Evolutionary conservation across 1,140 invertebrate species (phyloP).

Genomic region (Augochlora pura): DNA sequence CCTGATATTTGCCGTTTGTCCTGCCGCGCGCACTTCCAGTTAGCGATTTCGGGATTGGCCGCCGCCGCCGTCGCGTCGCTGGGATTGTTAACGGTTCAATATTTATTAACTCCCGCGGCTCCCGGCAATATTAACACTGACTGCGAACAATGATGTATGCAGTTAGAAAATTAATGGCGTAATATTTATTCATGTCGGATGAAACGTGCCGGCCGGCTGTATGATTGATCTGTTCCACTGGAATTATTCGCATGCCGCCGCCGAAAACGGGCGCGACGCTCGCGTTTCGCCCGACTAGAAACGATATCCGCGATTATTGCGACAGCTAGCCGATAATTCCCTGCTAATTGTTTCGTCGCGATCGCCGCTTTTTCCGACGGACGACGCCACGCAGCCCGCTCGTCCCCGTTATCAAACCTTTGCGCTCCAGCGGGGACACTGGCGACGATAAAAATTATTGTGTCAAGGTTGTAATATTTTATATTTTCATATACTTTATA

Average conservation of each 20-base stretch:
- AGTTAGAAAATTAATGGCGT: constrained; percentile 14
- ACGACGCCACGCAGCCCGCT: no score
- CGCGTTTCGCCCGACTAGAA: neutral
- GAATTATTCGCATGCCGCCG: neutral
- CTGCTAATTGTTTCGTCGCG: neutral
- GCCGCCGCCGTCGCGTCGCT: neutral
- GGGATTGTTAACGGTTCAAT: constrained; percentile 25
- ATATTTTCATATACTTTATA: no score
- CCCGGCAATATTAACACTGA: neutral
- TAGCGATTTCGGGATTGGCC: constrained; percentile 13
- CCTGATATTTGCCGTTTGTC: neutral
- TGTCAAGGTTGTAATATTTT: no score
- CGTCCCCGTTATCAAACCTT: no score
- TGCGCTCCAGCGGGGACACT: no score
- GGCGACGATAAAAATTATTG: no score
- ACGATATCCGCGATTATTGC: no score
- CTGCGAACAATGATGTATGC: neutral
- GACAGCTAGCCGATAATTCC: neutral
- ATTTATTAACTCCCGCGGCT: constrained; percentile 19
- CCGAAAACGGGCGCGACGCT: neutral
- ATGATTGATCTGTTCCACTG: constrained; percentile 14
- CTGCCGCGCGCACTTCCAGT: neutral
- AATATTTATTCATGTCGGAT: neutral
- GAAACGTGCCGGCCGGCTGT: no score
- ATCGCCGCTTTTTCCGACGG: no score